These are phyloP conservation scores for Penaeus vannamei DNA, from an alignment of 1,140 invertebrate genomes.

Conservation along the genomic window DNA sequence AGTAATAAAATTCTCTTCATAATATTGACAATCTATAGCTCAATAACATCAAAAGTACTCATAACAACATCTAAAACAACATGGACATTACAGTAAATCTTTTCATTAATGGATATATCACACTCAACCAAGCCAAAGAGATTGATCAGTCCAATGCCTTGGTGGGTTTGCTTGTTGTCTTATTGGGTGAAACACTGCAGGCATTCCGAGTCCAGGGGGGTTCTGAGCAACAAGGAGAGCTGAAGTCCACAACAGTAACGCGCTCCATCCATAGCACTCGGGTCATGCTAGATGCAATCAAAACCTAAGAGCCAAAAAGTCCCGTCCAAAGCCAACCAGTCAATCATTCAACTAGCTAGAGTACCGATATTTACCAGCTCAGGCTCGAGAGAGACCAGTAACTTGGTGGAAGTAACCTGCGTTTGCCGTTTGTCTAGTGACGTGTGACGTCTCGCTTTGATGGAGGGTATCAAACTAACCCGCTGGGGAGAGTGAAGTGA, in stretches of 20 bases:
- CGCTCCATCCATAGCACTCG: constrained; percentile 58
- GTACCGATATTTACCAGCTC: constrained; percentile 61
- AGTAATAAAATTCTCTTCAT: constrained; percentile 64
- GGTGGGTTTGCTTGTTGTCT: constrained; percentile 65
- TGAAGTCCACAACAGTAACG: constrained; percentile 55
- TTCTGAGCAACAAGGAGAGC: constrained; percentile 58
- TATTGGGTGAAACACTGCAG: constrained; percentile 61
- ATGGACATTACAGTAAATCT: constrained; percentile 63
- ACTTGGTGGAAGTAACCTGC: constrained; percentile 54
- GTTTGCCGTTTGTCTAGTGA: constrained; percentile 52
- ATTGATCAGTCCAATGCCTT: constrained; percentile 62
- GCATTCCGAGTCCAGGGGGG: constrained; percentile 57
- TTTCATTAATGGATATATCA: constrained; percentile 64
- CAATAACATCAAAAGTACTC: constrained; percentile 65
- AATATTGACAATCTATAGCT: constrained; percentile 65
- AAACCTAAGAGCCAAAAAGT: constrained; percentile 59
- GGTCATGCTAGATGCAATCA: constrained; percentile 61
- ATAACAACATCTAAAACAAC: constrained; percentile 63
- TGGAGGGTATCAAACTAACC: constrained; percentile 58
- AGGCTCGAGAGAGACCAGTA: constrained; percentile 54
- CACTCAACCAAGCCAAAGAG: constrained; percentile 63
- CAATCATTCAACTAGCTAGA: constrained; percentile 62
- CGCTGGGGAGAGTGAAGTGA: constrained; percentile 61
- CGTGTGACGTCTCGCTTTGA: constrained; percentile 47
- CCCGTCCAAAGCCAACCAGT: constrained; percentile 63